A percentile compares a stretch with the other conserved stretches of the same genome.
Conservation (phyloP, 2,113 vertebrate species). For the Piliocolobus tephrosceles region DNA sequence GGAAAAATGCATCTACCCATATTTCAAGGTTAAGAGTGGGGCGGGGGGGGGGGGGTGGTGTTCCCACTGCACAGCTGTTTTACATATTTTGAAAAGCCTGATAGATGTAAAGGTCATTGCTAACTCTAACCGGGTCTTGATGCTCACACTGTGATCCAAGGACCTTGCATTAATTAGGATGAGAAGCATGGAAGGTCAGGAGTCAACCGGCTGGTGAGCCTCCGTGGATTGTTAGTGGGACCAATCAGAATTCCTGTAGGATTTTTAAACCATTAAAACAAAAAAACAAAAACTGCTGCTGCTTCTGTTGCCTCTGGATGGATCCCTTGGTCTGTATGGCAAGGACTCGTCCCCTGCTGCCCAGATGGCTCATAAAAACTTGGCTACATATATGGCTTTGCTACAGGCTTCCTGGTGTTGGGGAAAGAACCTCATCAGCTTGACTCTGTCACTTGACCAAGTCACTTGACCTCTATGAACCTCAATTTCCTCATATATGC, state of each 20-base stretch:
- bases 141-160: slow-evolving; percentile 71
- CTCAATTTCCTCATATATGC: not conserved
- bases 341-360: not conserved
- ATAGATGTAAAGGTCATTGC: slow-evolving; percentile 79
- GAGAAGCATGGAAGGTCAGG: slow-evolving; percentile 80
- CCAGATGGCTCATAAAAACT: slow-evolving; percentile 46
- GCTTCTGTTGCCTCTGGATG: not conserved
- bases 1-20: slow-evolving; percentile 34
- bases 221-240: slow-evolving; percentile 1
- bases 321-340: not conserved
- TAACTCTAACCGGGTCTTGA: slow-evolving; percentile 60
- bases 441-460: slow-evolving; percentile 41
- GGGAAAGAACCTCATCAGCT: slow-evolving; percentile 29
- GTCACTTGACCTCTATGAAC: slow-evolving; percentile 44
- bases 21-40: slow-evolving; percentile 68
- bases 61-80: slow-evolving; percentile 71
- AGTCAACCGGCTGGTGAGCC: slow-evolving; percentile 69
- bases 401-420: not conserved
- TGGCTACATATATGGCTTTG: slow-evolving; percentile 28
- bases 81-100: slow-evolving; percentile 81
- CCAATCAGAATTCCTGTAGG: slow-evolving; percentile 54
- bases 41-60: not conserved
- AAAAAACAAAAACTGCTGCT: slow-evolving; percentile 28
- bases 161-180: slow-evolving; percentile 76
- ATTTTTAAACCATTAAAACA: slow-evolving; percentile 58